Conservation (phyloP, 2,113 vertebrate genomes). For the Bettongia penicillata region DNA sequence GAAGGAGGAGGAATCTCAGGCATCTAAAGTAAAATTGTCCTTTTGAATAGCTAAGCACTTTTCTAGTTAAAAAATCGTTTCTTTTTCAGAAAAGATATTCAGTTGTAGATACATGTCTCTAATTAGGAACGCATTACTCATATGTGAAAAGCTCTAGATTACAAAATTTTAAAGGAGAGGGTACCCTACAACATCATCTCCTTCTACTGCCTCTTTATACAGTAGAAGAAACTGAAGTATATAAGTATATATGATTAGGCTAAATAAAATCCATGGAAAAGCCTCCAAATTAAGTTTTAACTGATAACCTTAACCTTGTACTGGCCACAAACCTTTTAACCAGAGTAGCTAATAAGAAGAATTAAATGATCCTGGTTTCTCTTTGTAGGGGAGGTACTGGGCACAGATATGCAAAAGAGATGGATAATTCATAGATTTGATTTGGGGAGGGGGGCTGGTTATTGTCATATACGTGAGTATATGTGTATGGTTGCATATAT, state of each 20-base stretch:
- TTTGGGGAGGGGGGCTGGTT: neutral
- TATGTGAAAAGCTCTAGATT: neutral
- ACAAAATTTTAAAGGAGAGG: neutral
- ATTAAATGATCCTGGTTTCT: neutral
- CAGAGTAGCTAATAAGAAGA: neutral
- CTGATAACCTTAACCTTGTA: neutral
- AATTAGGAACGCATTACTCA: neutral
- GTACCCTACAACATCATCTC: neutral
- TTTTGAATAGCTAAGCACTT: neutral
- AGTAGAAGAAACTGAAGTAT: neutral
- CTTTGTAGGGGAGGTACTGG: neutral
- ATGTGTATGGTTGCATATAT: neutral
- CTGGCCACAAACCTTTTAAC: neutral
- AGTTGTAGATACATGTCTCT: conserved; percentile 2
- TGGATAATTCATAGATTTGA: neutral
- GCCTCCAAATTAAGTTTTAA: neutral
- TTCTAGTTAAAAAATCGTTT: neutral
- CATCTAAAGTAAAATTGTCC: conserved; percentile 36
- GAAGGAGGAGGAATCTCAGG: neutral
- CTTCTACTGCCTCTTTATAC: neutral
- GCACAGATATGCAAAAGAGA: neutral
- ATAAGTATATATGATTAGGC: neutral
- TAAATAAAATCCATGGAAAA: neutral
- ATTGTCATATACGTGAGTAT: neutral
- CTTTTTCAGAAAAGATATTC: neutral